Evolutionary conservation across 2,797 vertebrate species (phyloP).

Genomic region (Ceyx erithaca): DNA sequence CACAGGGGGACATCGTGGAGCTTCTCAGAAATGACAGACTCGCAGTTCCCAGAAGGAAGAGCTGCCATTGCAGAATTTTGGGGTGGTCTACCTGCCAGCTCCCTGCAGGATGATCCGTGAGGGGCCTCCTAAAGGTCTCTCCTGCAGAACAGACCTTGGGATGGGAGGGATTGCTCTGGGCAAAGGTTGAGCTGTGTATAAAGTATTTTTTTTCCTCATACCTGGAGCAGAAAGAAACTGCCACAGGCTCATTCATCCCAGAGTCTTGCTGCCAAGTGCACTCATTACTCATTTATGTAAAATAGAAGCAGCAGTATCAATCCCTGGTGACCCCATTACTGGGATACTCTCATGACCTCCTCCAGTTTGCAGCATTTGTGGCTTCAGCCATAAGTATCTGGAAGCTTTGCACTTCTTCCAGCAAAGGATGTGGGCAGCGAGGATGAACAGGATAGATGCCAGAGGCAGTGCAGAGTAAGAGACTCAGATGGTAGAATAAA

Average conservation of each 20-base stretch:
- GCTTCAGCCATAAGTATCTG: background rate
- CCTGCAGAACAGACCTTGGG: background rate
- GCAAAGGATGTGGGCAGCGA: background rate
- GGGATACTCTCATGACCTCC: background rate
- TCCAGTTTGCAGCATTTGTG: background rate
- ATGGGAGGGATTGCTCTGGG: background rate
- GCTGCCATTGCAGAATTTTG: background rate
- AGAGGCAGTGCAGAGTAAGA: background rate
- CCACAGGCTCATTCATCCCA: background rate
- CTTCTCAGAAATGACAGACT: background rate
- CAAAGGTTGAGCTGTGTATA: background rate
- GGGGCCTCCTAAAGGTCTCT: background rate
- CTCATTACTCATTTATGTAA: background rate
- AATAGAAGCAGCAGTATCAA: accelerated
- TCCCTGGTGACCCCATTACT: background rate
- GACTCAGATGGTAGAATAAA: background rate
- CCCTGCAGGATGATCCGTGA: accelerated
- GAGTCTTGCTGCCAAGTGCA: background rate
- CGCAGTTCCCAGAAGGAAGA: conserved; percentile 24
- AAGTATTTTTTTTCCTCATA: background rate
- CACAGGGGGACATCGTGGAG: background rate
- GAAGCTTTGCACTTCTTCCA: background rate
- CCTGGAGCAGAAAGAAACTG: background rate
- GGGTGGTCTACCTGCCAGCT: background rate
- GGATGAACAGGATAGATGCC: background rate